A percentile compares a stretch with the other conserved stretches of the same genome.
phyloP scores from a whole-genome alignment of 1,140 invertebrate genomes.

The Trypoxylus dichotomus region DNA sequence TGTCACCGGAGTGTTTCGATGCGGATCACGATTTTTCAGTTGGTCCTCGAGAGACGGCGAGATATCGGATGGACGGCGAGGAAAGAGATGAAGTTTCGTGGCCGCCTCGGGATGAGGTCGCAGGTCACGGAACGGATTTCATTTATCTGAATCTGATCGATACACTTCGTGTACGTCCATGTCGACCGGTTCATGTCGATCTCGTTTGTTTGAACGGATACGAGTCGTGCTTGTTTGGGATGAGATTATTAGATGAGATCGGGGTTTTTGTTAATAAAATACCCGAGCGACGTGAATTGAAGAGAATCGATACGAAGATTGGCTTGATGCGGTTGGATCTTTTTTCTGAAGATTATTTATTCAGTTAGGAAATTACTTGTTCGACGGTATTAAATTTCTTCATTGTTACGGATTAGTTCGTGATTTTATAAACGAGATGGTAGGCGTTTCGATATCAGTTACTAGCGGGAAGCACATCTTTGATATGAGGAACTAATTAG shows the following conservation, averaged over 20 bases:
- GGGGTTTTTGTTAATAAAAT: background rate
- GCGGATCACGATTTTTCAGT: background rate
- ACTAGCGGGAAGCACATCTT: no score
- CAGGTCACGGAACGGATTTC: conserved; percentile 1
- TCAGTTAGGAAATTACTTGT: no score
- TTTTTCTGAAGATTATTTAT: no score
- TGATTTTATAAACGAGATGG: no score
- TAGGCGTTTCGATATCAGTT: no score
- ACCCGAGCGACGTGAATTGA: background rate
- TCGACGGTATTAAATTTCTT: no score
- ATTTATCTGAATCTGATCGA: conserved; percentile 3
- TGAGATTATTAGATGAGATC: background rate
- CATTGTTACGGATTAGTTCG: no score
- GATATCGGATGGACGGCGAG: background rate
- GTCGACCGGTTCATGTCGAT: background rate
- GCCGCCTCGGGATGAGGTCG: background rate
- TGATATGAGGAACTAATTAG: no score
- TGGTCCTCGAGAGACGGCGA: background rate
- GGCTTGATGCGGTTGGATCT: no score
- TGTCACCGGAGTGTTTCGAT: background rate
- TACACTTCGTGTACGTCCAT: background rate
- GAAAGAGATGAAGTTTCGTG: background rate
- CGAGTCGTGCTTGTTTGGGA: conserved; percentile 1
- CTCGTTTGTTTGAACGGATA: conserved; percentile 1
- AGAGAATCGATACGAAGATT: no score